Evolutionary conservation across 1,140 invertebrate genomes (phyloP), one percentile per base, ranked within the genome.

Genomic region (Pachypsylla venusta): DNA sequence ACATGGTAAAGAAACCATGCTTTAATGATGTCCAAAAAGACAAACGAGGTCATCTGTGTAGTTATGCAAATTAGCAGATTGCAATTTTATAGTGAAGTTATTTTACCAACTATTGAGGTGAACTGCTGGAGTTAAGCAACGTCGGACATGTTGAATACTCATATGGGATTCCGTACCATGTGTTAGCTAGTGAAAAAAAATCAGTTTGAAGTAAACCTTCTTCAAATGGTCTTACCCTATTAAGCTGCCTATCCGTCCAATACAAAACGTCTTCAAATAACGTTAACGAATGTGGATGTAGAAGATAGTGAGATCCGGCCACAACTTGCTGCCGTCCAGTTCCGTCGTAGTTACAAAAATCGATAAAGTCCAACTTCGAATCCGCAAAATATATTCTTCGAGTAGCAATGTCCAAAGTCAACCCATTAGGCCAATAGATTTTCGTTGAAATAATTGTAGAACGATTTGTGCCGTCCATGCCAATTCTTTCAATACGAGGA

Each of bases 321-420:
- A 94, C 70, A 0, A 93, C 88, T 74, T 95, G 90, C 59, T 89
- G 84, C 25, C 93, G 74, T 3, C 87, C 87, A 0, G 80, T 83
- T 16, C 96, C 96, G 67, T 98, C 90, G 71, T 99, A 99, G 65
- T 95, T 86, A 67, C 93, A 97, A 68, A 94, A 98, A 69, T 98
- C 95, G 53, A 99, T 99, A 64, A 94, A 98, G 69, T 99, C 95
- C 13, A 99, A 71, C 69, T 98, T 95, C 0, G 90, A 94, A 72
- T 99, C 96, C 5, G 93, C 93, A 71, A 99, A 99, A 69, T 99
- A 99, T 0, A 99, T 81, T 30, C 93, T 74, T 68, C 90, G 87
- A 1, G 85, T 97, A 0, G 94, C 87, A 5, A 92, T 88, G 68
- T 99, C 96, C 14, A 99, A 71, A 0, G 95, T 92, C 0, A 99